A percentile compares a stretch with the other conserved stretches of the same genome.
Conservation (phyloP, 2,888 invertebrate genomes). For the Polyommatus iphigenia region DNA sequence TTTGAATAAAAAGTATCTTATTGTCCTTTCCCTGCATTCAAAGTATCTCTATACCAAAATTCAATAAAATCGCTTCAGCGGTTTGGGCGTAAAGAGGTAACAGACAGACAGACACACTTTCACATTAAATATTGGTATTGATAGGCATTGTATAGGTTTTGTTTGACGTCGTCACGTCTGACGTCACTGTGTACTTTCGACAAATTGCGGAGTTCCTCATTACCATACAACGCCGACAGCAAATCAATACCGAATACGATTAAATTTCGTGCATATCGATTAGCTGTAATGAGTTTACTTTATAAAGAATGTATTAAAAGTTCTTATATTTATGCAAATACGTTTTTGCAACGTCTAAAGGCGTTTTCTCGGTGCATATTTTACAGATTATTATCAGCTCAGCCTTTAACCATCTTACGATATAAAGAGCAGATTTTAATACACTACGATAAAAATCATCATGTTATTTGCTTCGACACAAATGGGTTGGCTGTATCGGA, state of each 20-base stretch:
- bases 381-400: neutral
- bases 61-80: too few relatives aligned
- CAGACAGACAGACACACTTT: too few relatives aligned
- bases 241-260: constrained; percentile 7
- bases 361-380: neutral
- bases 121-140: too few relatives aligned
- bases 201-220: constrained; percentile 1
- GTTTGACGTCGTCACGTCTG: neutral
- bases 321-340: neutral
- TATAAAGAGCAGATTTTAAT: too few relatives aligned
- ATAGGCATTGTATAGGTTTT: neutral
- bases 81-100: too few relatives aligned
- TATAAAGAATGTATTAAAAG: neutral
- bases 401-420: neutral
- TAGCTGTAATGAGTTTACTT: neutral
- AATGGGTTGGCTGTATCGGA: too few relatives aligned
- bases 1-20: too few relatives aligned
- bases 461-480: too few relatives aligned
- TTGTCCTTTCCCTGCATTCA: too few relatives aligned
- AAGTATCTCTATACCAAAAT: too few relatives aligned
- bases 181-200: constrained; percentile 5
- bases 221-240: constrained; percentile 4
- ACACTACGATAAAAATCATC: too few relatives aligned
- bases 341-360: neutral
- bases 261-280: constrained; percentile 15